Evolutionary conservation across 2,797 vertebrate genomes (phyloP).

Genomic region (Sebastes oblongus): DNA sequence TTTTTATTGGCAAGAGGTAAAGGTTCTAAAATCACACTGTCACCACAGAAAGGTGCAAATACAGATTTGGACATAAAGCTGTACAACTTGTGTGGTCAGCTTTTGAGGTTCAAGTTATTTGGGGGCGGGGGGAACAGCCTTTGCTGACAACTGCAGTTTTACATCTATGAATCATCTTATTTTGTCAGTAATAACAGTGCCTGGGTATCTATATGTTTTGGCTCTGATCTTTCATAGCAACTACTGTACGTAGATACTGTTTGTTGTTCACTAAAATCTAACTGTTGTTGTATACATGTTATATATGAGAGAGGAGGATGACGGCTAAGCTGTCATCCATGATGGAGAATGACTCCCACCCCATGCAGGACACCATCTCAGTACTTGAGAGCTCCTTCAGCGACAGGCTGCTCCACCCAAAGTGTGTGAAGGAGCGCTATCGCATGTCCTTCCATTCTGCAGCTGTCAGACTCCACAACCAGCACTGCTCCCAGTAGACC

Average conservation of each 20-base stretch:
- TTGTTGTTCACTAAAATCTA: not conserved
- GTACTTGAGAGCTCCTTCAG: no score
- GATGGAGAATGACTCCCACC: no score
- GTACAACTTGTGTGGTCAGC: not conserved
- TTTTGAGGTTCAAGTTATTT: not conserved
- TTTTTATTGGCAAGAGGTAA: not conserved
- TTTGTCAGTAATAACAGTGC: not conserved
- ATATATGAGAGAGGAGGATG: no score
- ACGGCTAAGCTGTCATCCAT: no score
- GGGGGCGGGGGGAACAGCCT: not conserved
- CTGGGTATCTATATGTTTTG: not conserved
- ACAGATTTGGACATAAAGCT: not conserved
- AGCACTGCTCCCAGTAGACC: no score
- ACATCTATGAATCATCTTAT: not conserved
- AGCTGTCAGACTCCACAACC: no score
- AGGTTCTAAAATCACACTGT: not conserved
- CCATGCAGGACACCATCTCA: no score
- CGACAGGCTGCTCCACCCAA: no score
- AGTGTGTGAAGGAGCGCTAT: no score
- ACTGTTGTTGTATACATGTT: not conserved
- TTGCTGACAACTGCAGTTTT: no score
- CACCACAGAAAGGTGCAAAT: not conserved
- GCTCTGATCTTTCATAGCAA: not conserved
- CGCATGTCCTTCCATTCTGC: accelerated
- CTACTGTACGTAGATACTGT: not conserved